Base-by-base conservation (phyloP, 2,113 vertebrate species). In the Pogona vitticeps region DNA sequence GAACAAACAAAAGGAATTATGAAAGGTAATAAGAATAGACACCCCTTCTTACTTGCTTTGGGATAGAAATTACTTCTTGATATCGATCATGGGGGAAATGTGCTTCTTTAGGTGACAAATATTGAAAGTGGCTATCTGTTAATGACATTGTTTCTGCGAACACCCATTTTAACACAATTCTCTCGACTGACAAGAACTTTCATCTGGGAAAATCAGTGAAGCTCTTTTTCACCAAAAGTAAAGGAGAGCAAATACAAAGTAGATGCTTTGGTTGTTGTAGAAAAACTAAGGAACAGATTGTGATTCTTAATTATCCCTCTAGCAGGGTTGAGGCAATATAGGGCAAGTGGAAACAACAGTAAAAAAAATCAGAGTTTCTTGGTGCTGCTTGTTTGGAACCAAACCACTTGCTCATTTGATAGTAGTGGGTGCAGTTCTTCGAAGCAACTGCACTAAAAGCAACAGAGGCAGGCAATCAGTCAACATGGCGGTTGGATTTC, bases 161-260 rank as follows among this genome's bases (percentile, higher is more conserved):
- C 28, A 90, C 1, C 14, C 59, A 90, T 67, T n/a, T 80, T 33
- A 83, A 86, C 71, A 76, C 6, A 76, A 10, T 78, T 87, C 23
- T 23, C 56, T 12, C 1, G 80, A 26, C n/a, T 18, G 59, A 21
- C 1, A 6, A 0, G 2, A 61, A 23, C 61, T 63, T 56, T 26
- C 28, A 65, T 52, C 12, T 3, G 31, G 2, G 5, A 21, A 20
- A 36, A 76, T 38, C 38, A 61, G 85, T 5, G 2, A 84, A 81
- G 6, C 1, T 36, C 3, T 91, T 90, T 86, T 67, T 86, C 52
- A 36, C 14, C 33, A 42, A 78, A 0, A 18, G 56, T 36, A 81
- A 76, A 8, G 73, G 38, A 33, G 4, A 68, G 0, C 0, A 76
- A 1, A 9, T 76, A 9, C 67, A 18, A 42, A 76, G 20, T 76